Evolutionary conservation across 2,888 invertebrate genomes (phyloP).

Genomic region (Plagodis dolabraria): DNA sequence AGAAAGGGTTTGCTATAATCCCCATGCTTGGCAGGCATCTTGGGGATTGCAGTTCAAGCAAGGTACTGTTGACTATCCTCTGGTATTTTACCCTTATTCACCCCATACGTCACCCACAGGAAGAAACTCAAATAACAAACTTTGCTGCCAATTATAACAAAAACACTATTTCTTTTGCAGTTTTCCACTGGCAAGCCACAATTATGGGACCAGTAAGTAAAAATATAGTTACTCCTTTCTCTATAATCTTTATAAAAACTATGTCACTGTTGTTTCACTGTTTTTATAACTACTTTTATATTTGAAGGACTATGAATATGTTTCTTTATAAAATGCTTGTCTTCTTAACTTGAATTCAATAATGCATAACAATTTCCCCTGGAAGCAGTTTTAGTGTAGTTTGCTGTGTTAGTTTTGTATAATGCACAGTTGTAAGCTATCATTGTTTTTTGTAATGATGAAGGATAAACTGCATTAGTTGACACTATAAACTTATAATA

Average conservation of each 20-base stretch:
- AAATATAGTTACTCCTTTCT: constrained; percentile 30
- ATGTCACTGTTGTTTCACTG: constrained; percentile 15
- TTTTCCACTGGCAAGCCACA: constrained; percentile 99
- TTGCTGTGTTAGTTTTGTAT: too few relatives aligned
- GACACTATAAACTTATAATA: too few relatives aligned
- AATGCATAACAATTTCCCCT: background rate
- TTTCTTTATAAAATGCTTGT: background rate
- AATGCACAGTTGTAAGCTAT: too few relatives aligned
- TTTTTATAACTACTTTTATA: constrained; percentile 18
- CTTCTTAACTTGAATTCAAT: background rate
- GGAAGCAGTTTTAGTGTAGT: background rate
- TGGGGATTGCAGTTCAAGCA: too few relatives aligned
- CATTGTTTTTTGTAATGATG: background rate
- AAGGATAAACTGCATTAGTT: too few relatives aligned
- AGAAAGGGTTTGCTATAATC: too few relatives aligned
- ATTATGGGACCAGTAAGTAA: constrained; percentile 99
- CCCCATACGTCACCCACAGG: too few relatives aligned
- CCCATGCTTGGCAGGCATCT: too few relatives aligned
- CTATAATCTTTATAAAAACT: constrained; percentile 6
- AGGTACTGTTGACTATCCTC: too few relatives aligned
- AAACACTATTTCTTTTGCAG: constrained; percentile 86
- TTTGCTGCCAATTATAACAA: constrained; percentile 9
- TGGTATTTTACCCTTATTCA: too few relatives aligned
- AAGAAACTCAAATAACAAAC: constrained; percentile 1
- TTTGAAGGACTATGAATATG: constrained; percentile 5